Percentiles rank a stretch among this genome's conserved stretches.
Evolutionary conservation across 2,797 vertebrate genomes (phyloP).

Genomic region (Poeciliopsis presidionis): DNA sequence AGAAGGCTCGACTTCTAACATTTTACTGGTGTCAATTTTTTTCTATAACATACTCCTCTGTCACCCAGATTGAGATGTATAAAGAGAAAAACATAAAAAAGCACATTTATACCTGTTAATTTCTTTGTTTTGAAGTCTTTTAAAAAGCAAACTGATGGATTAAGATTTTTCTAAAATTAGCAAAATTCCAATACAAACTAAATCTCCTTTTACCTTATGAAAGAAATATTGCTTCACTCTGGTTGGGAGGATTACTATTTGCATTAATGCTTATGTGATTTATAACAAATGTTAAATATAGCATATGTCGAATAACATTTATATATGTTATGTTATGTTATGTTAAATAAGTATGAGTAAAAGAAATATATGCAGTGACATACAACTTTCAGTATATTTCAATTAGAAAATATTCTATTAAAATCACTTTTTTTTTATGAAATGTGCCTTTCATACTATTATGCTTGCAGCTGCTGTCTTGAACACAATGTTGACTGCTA

Average conservation of each 20-base stretch:
- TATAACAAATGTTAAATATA: background rate
- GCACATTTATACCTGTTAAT: background rate
- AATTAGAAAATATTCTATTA: background rate
- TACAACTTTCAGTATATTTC: background rate
- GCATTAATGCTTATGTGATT: background rate
- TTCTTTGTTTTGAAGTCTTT: background rate
- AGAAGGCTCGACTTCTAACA: constrained; percentile 32
- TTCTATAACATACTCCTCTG: constrained; percentile 30
- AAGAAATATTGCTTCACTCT: background rate
- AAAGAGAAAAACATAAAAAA: background rate
- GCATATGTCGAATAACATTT: background rate
- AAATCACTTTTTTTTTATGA: background rate
- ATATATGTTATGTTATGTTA: background rate
- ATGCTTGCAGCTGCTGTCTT: background rate
- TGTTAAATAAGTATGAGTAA: background rate
- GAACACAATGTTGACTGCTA: background rate
- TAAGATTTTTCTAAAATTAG: background rate
- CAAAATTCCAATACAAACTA: background rate
- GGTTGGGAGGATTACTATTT: background rate
- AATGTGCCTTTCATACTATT: background rate
- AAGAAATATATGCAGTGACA: background rate
- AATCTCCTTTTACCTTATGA: background rate
- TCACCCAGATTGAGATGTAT: constrained; percentile 41
- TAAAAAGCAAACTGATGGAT: background rate
- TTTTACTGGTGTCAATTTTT: constrained; percentile 13